A percentile compares a stretch with the other conserved stretches of the same genome.
Evolutionary conservation across 2,888 invertebrate species (phyloP).

Genomic region (Epinotia ramella): DNA sequence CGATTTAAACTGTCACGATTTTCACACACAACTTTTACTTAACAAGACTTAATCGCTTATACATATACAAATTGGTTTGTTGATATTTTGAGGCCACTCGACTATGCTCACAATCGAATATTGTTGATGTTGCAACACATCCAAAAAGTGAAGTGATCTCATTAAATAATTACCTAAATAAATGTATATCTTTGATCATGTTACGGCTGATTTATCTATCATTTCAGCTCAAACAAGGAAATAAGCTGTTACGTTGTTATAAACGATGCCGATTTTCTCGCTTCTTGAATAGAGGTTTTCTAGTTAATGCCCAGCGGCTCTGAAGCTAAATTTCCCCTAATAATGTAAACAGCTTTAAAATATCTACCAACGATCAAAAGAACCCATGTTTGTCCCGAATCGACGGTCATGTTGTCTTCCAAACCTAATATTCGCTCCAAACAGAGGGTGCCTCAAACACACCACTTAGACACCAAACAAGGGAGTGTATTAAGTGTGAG

Average conservation of each 20-base stretch:
- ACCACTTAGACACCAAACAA: conserved; percentile 86
- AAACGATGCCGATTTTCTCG: not conserved
- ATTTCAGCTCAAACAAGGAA: not conserved
- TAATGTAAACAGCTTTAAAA: conserved; percentile 31
- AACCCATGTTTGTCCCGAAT: conserved; percentile 55
- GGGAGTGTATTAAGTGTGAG: conserved; percentile 84
- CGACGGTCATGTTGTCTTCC: conserved; percentile 74
- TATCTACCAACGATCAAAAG: conserved; percentile 38
- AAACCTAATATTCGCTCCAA: conserved; percentile 81
- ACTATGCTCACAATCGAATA: too few species aligned
- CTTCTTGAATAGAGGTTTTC: not conserved
- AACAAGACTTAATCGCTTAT: too few species aligned
- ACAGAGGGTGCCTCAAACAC: conserved; percentile 83
- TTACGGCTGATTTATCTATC: not conserved
- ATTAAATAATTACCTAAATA: too few species aligned
- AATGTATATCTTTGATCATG: too few species aligned
- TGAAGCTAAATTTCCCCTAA: conserved; percentile 4
- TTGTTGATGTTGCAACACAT: too few species aligned
- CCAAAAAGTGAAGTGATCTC: too few species aligned
- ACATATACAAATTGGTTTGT: too few species aligned
- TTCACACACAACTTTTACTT: too few species aligned
- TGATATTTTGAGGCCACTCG: too few species aligned
- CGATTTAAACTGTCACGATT: too few species aligned
- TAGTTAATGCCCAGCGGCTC: not conserved
- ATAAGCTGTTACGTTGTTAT: too few species aligned